Conservation (phyloP, 2,888 invertebrate genomes). For the Rambutsinella grinnellia region DNA sequence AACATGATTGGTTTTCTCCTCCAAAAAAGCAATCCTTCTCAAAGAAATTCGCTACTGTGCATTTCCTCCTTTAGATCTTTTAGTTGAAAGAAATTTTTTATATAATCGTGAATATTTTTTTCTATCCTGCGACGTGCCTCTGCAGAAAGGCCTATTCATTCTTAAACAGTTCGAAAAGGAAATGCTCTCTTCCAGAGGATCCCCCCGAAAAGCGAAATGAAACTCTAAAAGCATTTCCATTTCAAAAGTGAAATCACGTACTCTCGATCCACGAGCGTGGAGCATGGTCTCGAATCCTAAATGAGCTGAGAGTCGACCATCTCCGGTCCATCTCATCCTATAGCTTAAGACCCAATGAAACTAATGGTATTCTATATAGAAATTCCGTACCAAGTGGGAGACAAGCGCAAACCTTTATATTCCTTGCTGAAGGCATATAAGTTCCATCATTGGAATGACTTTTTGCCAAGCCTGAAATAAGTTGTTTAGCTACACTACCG, state of each 20-base stretch:
- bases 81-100: slow-evolving; percentile 15
- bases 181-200: neutral
- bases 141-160: slow-evolving; percentile 30
- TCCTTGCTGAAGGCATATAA: neutral
- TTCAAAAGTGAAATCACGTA: slow-evolving; percentile 58
- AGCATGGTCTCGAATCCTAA: slow-evolving; percentile 45
- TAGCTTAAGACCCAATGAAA: neutral
- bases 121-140: slow-evolving; percentile 23
- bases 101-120: slow-evolving; percentile 32
- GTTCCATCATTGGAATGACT: neutral
- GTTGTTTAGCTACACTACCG: neutral
- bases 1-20: neutral
- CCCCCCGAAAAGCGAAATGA: slow-evolving; percentile 46
- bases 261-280: slow-evolving; percentile 46
- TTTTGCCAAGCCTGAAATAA: neutral
- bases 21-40: too few species aligned
- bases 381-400: too few species aligned
- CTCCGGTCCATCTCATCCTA: neutral
- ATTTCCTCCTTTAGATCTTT: slow-evolving; percentile 20
- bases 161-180: neutral
- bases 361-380: neutral
- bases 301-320: slow-evolving; percentile 15
- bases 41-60: too few species aligned
- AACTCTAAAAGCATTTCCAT: slow-evolving; percentile 53
- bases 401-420: neutral